These are phyloP conservation scores for Syngnathus rostellatus DNA, from an alignment of 2,797 vertebrate species.

Conservation along the genomic window DNA sequence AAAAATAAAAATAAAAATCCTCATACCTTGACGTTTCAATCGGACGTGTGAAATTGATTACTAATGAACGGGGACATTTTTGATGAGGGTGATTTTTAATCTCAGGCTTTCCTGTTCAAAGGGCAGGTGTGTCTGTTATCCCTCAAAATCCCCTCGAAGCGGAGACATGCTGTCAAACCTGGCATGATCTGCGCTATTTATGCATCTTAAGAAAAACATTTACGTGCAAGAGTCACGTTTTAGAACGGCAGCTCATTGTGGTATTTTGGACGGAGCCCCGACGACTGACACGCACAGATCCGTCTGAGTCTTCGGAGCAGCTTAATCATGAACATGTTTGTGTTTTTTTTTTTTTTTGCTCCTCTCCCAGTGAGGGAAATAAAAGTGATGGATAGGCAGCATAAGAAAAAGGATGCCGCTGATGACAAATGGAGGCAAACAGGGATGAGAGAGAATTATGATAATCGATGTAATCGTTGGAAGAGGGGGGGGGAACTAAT, in stretches of 20 bases:
- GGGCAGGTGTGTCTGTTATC: too few species aligned
- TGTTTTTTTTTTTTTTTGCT: neutral
- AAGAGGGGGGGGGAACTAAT: conserved; percentile 30
- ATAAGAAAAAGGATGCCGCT: conserved; percentile 10
- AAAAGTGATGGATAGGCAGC: conserved; percentile 18
- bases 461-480: conserved; percentile 46
- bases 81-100: neutral
- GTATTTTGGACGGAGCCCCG: neutral
- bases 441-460: conserved; percentile 24
- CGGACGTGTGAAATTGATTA: neutral
- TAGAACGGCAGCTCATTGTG: neutral
- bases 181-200: neutral
- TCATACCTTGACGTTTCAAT: neutral
- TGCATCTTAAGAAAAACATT: neutral
- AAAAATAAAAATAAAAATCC: too few species aligned
- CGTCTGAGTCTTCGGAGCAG: neutral
- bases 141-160: neutral
- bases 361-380: neutral
- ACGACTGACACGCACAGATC: neutral
- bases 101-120: too few species aligned
- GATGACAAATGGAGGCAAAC: conserved; percentile 32
- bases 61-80: neutral
- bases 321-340: conserved; percentile 5
- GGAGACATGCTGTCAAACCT: neutral
- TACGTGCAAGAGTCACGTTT: neutral